Percentiles rank a stretch among this genome's conserved stretches.
phyloP scores from a whole-genome alignment of 2,888 invertebrate species.

The Caradrina clavipalpis region DNA sequence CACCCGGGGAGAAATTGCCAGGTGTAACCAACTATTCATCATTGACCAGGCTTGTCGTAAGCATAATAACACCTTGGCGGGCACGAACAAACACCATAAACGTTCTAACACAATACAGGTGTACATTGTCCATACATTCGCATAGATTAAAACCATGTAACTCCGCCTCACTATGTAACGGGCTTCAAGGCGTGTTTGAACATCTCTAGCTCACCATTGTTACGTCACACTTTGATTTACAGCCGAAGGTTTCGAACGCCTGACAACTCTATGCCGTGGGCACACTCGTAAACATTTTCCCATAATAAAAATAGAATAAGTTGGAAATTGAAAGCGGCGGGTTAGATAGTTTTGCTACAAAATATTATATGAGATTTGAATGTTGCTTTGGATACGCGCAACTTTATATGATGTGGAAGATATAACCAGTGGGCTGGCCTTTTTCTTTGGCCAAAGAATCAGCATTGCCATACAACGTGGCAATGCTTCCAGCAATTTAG shows the following conservation, averaged over 20 bases:
- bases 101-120: conserved; percentile 51
- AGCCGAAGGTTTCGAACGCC: conserved; percentile 28
- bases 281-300: conserved; percentile 57
- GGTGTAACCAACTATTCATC: conserved; percentile 47
- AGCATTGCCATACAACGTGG: too few species aligned
- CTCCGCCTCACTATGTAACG: conserved; percentile 56
- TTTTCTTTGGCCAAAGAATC: too few species aligned
- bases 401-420: not conserved
- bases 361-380: conserved; percentile 58
- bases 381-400: conserved; percentile 38
- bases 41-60: conserved; percentile 41
- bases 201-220: conserved; percentile 69
- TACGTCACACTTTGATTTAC: conserved; percentile 71
- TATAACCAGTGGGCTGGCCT: too few species aligned
- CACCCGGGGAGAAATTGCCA: conserved; percentile 56
- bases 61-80: conserved; percentile 51
- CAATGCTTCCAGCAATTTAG: too few species aligned
- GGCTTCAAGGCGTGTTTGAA: conserved; percentile 59
- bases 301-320: conserved; percentile 60
- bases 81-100: conserved; percentile 57
- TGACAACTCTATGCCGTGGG: conserved; percentile 61
- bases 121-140: conserved; percentile 54
- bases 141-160: conserved; percentile 63
- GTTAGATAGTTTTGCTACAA: conserved; percentile 35
- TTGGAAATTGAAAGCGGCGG: conserved; percentile 53